Evolutionary conservation across 1,140 invertebrate species (phyloP).

Genomic region (Nixonia krombeini): DNA sequence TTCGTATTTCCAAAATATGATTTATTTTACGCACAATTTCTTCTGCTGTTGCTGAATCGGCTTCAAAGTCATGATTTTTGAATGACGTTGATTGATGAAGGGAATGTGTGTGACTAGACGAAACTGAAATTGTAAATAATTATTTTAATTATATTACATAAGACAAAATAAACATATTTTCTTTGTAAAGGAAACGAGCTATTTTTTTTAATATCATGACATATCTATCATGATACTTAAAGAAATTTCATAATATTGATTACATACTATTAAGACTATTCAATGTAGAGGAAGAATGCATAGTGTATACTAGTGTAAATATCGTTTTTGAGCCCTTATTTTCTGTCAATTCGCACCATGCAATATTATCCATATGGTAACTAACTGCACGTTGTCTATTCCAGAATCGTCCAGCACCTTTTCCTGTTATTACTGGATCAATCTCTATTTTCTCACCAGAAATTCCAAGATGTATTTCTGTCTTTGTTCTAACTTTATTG

Average conservation of each 20-base stretch:
- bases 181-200: constrained; percentile 5
- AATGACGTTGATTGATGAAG: constrained; percentile 75
- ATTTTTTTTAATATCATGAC: too few relatives aligned
- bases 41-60: constrained; percentile 80
- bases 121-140: too few relatives aligned
- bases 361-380: constrained; percentile 88
- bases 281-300: constrained; percentile 55
- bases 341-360: constrained; percentile 86
- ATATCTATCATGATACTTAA: too few relatives aligned
- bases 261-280: constrained; percentile 60
- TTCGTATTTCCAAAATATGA: constrained; percentile 86
- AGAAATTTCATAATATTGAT: neutral
- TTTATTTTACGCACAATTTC: constrained; percentile 91
- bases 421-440: constrained; percentile 81
- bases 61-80: constrained; percentile 91
- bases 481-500: constrained; percentile 84
- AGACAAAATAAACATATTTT: constrained; percentile 29
- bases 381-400: constrained; percentile 79
- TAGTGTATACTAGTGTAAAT: constrained; percentile 77
- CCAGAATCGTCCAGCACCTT: constrained; percentile 81
- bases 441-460: constrained; percentile 94
- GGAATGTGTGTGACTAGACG: constrained; percentile 62
- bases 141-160: too few relatives aligned
- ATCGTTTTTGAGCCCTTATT: constrained; percentile 75
- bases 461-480: constrained; percentile 87